Evolutionary conservation across 2,888 invertebrate species (phyloP).

Genomic region (Leptura quadrifasciata): DNA sequence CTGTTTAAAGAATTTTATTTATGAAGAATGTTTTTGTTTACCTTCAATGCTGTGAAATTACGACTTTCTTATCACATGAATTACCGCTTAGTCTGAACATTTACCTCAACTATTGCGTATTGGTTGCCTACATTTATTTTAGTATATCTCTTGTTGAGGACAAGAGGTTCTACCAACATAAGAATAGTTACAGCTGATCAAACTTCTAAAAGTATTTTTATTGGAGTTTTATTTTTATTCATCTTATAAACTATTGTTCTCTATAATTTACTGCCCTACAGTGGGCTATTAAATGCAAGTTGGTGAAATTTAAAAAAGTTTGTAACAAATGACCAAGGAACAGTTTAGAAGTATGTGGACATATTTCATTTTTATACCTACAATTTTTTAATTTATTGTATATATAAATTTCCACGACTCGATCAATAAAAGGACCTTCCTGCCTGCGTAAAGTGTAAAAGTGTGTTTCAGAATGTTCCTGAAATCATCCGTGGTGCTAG

Average conservation of each 20-base stretch:
- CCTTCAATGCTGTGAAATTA: too few relatives aligned
- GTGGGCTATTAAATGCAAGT: slow-evolving; percentile 33
- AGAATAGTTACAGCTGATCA: not conserved
- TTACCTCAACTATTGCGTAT: too few relatives aligned
- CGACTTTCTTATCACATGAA: too few relatives aligned
- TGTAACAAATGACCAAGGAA: slow-evolving; percentile 54
- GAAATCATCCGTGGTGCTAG: not conserved
- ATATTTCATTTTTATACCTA: slow-evolving; percentile 56
- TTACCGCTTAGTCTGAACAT: too few relatives aligned
- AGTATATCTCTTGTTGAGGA: too few relatives aligned
- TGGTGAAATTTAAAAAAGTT: slow-evolving; percentile 56
- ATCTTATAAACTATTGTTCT: slow-evolving; percentile 20
- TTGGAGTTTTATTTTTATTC: slow-evolving; percentile 17
- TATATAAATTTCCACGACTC: slow-evolving; percentile 36
- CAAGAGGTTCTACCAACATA: too few relatives aligned
- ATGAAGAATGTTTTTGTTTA: too few relatives aligned
- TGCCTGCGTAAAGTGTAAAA: slow-evolving; percentile 1
- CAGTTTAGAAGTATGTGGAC: slow-evolving; percentile 50
- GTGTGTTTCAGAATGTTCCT: slow-evolving; percentile 1
- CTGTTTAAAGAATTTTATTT: too few relatives aligned
- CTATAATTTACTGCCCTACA: slow-evolving; percentile 14
- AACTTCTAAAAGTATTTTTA: slow-evolving; percentile 16
- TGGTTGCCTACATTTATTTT: too few relatives aligned
- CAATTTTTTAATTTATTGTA: slow-evolving; percentile 55
- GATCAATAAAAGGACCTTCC: slow-evolving; percentile 2